Conservation (phyloP, 1,140 invertebrate genomes). For the Drosophila ananassae region DNA sequence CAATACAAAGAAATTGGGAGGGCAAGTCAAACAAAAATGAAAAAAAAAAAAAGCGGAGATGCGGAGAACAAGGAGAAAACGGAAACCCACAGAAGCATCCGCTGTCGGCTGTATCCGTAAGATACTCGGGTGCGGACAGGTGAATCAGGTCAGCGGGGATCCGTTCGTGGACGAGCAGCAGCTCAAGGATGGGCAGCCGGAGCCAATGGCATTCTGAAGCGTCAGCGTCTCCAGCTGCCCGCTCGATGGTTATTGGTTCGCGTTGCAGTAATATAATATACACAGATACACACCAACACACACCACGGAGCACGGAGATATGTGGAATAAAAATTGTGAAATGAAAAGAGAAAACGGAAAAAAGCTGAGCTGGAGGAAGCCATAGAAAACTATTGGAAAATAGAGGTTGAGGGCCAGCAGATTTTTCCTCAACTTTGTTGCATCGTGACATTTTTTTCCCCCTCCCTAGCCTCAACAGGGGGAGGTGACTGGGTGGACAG, state of each 20-base stretch:
- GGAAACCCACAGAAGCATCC: slow-evolving; percentile 21
- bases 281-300: slow-evolving; percentile 38
- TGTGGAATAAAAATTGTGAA: slow-evolving; percentile 76
- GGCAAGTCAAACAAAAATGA: slow-evolving; percentile 19
- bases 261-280: slow-evolving; percentile 81
- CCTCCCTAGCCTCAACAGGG: background rate
- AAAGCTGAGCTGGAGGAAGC: slow-evolving; percentile 29
- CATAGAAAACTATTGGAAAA: slow-evolving; percentile 47
- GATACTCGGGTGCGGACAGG: slow-evolving; percentile 57
- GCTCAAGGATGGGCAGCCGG: slow-evolving; percentile 43
- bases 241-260: slow-evolving; percentile 82
- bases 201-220: slow-evolving; percentile 75
- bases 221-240: slow-evolving; percentile 66
- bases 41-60: background rate
- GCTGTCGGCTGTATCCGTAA: slow-evolving; percentile 38
- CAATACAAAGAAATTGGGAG: slow-evolving; percentile 63
- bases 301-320: slow-evolving; percentile 31
- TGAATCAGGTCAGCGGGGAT: slow-evolving; percentile 67
- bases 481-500: background rate
- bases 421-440: slow-evolving; percentile 69
- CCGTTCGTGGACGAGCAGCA: slow-evolving; percentile 10
- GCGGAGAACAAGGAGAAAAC: slow-evolving; percentile 9
- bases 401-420: slow-evolving; percentile 10
- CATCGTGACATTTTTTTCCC: slow-evolving; percentile 56
- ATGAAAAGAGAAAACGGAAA: slow-evolving; percentile 55